Percentiles rank a stretch among this genome's conserved stretches.
These are phyloP conservation scores for Nautilus pompilius DNA, from an alignment of 1,140 invertebrate species.

Conservation along the genomic window DNA sequence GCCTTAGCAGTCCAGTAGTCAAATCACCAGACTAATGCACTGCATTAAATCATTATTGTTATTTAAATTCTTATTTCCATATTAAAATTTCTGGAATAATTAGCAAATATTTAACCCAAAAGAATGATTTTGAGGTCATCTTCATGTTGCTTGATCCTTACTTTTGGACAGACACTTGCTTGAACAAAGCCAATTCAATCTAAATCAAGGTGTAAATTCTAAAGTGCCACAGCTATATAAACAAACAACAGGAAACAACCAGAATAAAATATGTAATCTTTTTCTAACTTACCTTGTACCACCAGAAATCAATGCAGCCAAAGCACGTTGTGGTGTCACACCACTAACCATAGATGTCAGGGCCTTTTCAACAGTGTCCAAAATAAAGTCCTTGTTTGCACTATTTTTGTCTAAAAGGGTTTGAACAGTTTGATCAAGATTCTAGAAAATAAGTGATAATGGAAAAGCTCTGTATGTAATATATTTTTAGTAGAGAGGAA, in stretches of 20 bases:
- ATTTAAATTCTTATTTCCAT: too few relatives aligned
- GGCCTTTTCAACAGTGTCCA: slow-evolving; percentile 82
- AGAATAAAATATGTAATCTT: too few relatives aligned
- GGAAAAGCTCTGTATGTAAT: neutral
- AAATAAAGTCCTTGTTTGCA: slow-evolving; percentile 88
- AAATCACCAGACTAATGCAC: too few relatives aligned
- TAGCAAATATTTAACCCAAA: too few relatives aligned
- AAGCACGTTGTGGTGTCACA: slow-evolving; percentile 44
- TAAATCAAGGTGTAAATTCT: too few relatives aligned
- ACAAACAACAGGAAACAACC: neutral
- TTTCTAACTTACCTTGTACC: slow-evolving; percentile 62
- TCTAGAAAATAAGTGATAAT: slow-evolving; percentile 56
- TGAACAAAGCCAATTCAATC: too few relatives aligned
- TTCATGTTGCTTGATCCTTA: too few relatives aligned
- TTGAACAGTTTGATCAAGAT: slow-evolving; percentile 79
- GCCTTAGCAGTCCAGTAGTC: too few relatives aligned
- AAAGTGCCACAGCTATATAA: neutral
- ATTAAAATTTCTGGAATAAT: too few relatives aligned
- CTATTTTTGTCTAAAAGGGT: slow-evolving; percentile 82
- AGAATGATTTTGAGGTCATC: too few relatives aligned
- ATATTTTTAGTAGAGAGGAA: neutral
- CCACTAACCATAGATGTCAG: slow-evolving; percentile 75
- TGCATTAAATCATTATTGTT: too few relatives aligned
- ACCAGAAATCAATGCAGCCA: slow-evolving; percentile 62
- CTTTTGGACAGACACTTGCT: too few relatives aligned